Percentiles rank a stretch among this genome's conserved stretches.
Evolutionary conservation across 92 coral and sea anemone genomes (phyloP).

Genomic region (Pocillopora grandis): DNA sequence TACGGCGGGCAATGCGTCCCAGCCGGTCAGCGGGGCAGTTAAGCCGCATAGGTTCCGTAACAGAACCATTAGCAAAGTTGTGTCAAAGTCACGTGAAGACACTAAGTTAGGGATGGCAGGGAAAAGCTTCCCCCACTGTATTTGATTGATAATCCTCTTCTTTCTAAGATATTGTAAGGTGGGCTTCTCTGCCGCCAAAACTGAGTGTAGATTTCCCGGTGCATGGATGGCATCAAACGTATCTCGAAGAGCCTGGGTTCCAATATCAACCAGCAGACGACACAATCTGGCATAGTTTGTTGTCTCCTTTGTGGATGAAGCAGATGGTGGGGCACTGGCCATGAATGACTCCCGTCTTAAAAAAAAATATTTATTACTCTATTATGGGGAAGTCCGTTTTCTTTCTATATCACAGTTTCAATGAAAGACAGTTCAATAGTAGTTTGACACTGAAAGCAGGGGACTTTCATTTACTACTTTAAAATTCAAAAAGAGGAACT

Average conservation of each 20-base stretch:
- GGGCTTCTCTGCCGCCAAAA: neutral
- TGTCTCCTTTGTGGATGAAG: neutral
- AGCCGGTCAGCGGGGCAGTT: slow-evolving; percentile 40
- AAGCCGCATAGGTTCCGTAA: slow-evolving; percentile 1
- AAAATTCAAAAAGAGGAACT: too few relatives aligned
- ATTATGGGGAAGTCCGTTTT: too few relatives aligned
- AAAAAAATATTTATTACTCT: too few relatives aligned
- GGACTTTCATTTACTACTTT: too few relatives aligned
- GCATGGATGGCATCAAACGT: neutral
- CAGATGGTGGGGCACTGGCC: too few relatives aligned
- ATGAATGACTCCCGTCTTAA: too few relatives aligned
- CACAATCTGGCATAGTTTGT: slow-evolving; percentile 8
- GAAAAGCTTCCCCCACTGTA: neutral
- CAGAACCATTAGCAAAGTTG: neutral
- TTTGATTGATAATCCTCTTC: neutral
- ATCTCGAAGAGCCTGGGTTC: slow-evolving; percentile 1
- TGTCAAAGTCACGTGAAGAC: slow-evolving; percentile 2
- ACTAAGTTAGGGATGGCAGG: neutral
- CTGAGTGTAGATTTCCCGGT: neutral
- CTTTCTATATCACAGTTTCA: too few relatives aligned
- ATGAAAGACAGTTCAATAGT: too few relatives aligned
- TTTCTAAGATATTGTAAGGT: neutral
- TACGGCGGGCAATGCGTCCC: slow-evolving; percentile 40
- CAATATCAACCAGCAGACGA: slow-evolving; percentile 11
- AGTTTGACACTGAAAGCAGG: too few relatives aligned